Percentiles rank a stretch among this genome's conserved stretches.
These are phyloP conservation scores for Tilapia sparmanii DNA, from an alignment of 2,113 vertebrate species.

Conservation along the genomic window DNA sequence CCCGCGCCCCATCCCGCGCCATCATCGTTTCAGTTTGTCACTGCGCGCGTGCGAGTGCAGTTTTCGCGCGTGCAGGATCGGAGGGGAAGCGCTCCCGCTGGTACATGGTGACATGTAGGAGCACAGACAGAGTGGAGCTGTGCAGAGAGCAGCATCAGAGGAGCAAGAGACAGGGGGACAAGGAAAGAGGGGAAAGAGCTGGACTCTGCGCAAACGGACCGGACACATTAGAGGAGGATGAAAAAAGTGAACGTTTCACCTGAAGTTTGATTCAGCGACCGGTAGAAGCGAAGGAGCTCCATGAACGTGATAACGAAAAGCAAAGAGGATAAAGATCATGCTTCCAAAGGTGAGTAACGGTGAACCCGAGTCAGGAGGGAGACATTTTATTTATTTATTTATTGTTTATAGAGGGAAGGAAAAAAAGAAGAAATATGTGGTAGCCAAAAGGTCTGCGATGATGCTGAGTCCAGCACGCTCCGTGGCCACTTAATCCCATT, in stretches of 20 bases:
- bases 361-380: not conserved
- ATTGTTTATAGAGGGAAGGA: not conserved
- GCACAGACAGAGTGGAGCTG: not conserved
- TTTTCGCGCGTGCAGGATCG: not conserved
- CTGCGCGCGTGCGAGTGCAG: not conserved
- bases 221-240: not conserved
- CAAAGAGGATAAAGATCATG: constrained; percentile 62
- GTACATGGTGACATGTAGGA: not conserved
- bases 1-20: not conserved
- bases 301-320: constrained; percentile 60
- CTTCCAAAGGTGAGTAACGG: constrained; percentile 54
- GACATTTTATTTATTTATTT: too few species aligned
- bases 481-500: not conserved
- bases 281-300: not conserved
- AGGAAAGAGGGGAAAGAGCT: not conserved
- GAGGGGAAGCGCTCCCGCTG: not conserved
- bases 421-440: not conserved
- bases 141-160: not conserved
- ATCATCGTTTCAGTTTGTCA: not conserved
- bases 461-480: constrained; percentile 12
- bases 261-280: constrained; percentile 31
- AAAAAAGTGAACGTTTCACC: not conserved
- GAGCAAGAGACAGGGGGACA: not conserved
- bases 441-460: not conserved
- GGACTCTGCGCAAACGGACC: not conserved